Evolutionary conservation across 1,140 invertebrate species (phyloP).

Genomic region (Drosophila pruinosa): DNA sequence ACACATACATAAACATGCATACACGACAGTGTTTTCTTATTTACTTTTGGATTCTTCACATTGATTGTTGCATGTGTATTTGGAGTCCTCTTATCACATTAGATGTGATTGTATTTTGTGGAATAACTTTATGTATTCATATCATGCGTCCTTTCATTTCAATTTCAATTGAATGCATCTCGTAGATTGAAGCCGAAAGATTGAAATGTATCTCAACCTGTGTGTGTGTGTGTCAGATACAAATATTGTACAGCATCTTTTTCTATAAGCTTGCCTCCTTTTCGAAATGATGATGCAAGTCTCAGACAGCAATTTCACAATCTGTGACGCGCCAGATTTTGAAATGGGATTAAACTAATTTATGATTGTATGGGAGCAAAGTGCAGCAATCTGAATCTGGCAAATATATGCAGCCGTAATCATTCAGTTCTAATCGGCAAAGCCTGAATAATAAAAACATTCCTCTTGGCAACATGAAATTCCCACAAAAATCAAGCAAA

Average conservation of each 20-base stretch:
- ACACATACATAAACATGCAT: not conserved
- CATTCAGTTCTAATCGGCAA: not conserved
- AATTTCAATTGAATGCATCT: conserved; percentile 73
- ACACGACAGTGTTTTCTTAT: not conserved
- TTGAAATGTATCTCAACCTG: conserved; percentile 72
- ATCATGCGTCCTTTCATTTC: conserved; percentile 76
- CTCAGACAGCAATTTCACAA: conserved; percentile 46
- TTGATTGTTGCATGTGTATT: conserved; percentile 4
- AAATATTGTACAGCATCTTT: no score
- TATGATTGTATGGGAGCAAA: not conserved
- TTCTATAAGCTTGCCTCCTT: no score
- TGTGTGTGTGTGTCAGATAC: conserved; percentile 36
- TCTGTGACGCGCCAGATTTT: conserved; percentile 35
- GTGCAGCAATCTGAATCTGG: not conserved
- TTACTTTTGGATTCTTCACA: not conserved
- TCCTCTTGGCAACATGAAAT: not conserved
- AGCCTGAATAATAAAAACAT: not conserved
- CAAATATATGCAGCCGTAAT: not conserved
- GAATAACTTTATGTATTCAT: conserved; percentile 70
- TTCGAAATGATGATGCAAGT: conserved; percentile 1
- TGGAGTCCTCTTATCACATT: not conserved
- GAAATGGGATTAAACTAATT: conserved; percentile 3
- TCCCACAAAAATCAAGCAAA: not conserved
- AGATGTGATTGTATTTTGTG: not conserved
- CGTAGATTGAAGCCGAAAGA: conserved; percentile 73